Evolutionary conservation across 1,140 invertebrate species (phyloP).

Genomic region (Lysiphlebus fabarum): DNA sequence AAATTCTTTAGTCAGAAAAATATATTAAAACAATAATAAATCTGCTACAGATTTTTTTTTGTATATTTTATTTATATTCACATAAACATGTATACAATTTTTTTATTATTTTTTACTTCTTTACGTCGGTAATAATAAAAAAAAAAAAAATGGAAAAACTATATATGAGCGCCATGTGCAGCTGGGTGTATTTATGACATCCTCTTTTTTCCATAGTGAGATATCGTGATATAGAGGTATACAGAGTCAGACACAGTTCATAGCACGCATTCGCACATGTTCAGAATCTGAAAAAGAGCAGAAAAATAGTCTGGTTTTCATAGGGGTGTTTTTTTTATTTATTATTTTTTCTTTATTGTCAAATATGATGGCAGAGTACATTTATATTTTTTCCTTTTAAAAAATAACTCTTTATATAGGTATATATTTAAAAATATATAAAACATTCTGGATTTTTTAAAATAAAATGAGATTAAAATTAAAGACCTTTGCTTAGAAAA

Average conservation of each 20-base stretch:
- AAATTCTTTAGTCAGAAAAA: too few relatives aligned
- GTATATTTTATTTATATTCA: too few relatives aligned
- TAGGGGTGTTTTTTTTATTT: constrained; percentile 12
- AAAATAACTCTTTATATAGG: constrained; percentile 12
- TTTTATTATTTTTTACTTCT: constrained; percentile 9
- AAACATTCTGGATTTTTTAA: constrained; percentile 9
- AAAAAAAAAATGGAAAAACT: too few relatives aligned
- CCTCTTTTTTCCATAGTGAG: not conserved
- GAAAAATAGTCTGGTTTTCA: not conserved
- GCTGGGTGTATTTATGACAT: constrained; percentile 13
- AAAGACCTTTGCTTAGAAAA: too few relatives aligned
- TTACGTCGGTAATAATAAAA: not conserved
- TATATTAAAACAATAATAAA: too few relatives aligned
- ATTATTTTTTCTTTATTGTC: constrained; percentile 9
- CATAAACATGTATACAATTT: too few relatives aligned
- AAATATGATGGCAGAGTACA: not conserved
- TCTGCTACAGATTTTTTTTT: too few relatives aligned
- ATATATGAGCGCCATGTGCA: constrained; percentile 8
- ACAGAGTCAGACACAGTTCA: not conserved
- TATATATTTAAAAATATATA: too few relatives aligned
- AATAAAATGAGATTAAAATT: too few relatives aligned
- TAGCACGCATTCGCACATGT: constrained; percentile 3
- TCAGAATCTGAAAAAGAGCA: not conserved
- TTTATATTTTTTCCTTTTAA: not conserved
- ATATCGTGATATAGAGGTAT: not conserved